phyloP scores from a whole-genome alignment of 2,888 invertebrate species.

The Acanthosoma haemorrhoidale region DNA sequence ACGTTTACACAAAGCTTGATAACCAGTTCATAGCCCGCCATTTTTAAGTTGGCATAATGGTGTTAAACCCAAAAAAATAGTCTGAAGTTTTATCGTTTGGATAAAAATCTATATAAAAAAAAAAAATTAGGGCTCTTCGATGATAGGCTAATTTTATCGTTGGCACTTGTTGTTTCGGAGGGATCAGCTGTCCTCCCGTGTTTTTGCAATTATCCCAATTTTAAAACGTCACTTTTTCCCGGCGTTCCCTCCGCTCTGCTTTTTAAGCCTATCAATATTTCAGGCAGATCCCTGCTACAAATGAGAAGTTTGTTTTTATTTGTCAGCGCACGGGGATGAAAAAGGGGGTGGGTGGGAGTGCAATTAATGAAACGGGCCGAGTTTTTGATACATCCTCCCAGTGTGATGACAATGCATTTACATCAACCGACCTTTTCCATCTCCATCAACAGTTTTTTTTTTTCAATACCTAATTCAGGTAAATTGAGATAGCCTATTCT shows the following conservation, averaged over 20 bases:
- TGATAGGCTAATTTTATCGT: not conserved
- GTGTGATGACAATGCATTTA: not conserved
- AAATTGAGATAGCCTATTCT: too few relatives aligned
- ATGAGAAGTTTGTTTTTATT: slow-evolving; percentile 22
- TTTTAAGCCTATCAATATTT: not conserved
- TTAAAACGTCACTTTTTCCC: not conserved
- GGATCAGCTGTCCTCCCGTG: slow-evolving; percentile 2
- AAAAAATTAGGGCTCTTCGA: not conserved
- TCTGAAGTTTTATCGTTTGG: too few relatives aligned
- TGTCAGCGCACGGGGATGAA: not conserved
- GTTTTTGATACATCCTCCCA: not conserved
- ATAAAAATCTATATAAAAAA: too few relatives aligned
- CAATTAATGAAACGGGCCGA: not conserved
- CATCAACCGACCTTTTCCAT: too few relatives aligned
- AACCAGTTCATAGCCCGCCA: too few relatives aligned
- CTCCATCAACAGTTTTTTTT: too few relatives aligned
- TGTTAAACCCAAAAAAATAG: too few relatives aligned
- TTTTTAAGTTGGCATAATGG: too few relatives aligned
- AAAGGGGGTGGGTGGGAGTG: not conserved
- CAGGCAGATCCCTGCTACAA: slow-evolving; percentile 5
- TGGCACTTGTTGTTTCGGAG: not conserved
- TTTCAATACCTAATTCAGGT: too few relatives aligned
- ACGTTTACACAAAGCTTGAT: too few relatives aligned
- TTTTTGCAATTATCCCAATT: slow-evolving; percentile 9
- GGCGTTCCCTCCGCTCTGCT: not conserved